Conservation (phyloP, 2,888 invertebrate species). For the Troides oblongomaculatus region DNA sequence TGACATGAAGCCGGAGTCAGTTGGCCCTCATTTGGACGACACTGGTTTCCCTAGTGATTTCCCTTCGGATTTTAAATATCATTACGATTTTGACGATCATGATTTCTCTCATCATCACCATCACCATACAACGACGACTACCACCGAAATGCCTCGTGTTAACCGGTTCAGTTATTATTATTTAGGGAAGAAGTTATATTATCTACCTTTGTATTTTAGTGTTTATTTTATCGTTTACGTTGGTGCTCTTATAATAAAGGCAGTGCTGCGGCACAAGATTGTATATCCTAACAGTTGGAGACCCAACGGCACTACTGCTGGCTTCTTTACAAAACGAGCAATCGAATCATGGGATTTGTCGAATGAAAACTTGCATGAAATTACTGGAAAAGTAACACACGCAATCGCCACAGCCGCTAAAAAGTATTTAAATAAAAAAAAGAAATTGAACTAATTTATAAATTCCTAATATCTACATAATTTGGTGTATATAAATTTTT, state of each 20-base stretch:
- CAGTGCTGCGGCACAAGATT: constrained; percentile 86
- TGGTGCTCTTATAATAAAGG: constrained; percentile 85
- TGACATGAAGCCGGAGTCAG: constrained; percentile 47
- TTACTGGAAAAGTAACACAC: constrained; percentile 69
- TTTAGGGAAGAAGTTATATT: constrained; percentile 87
- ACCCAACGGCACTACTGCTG: constrained; percentile 61
- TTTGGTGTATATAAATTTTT: constrained; percentile 30
- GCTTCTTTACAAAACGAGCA: constrained; percentile 69
- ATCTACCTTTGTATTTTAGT: constrained; percentile 87
- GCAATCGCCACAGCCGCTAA: constrained; percentile 66
- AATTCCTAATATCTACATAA: constrained; percentile 24
- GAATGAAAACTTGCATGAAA: constrained; percentile 71
- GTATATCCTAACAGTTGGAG: constrained; percentile 80
- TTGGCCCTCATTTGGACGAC: constrained; percentile 42
- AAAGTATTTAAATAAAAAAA: constrained; percentile 53
- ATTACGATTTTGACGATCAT: constrained; percentile 65
- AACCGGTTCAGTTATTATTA: constrained; percentile 87
- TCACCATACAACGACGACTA: constrained; percentile 63
- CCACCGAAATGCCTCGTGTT: constrained; percentile 78
- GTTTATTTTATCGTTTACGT: constrained; percentile 86
- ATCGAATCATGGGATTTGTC: constrained; percentile 70
- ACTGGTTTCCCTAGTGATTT: constrained; percentile 67
- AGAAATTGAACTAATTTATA: constrained; percentile 32
- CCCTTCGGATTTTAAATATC: constrained; percentile 65
- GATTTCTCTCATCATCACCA: constrained; percentile 58